These are phyloP conservation scores for Drosophila micromelanica DNA, from an alignment of 1,140 invertebrate species.

Conservation along the genomic window DNA sequence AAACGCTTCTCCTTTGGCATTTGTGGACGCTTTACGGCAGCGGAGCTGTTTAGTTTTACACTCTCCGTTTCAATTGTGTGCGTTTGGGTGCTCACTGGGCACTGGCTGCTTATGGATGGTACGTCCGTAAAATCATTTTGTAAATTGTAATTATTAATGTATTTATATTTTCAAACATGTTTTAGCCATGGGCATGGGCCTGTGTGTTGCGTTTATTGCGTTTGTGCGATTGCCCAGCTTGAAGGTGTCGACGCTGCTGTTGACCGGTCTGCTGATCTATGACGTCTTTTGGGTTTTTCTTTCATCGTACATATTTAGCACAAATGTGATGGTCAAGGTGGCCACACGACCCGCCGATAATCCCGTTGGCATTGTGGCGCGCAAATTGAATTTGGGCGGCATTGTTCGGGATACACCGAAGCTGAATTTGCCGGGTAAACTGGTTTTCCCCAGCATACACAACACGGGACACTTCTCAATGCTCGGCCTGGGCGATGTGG, in stretches of 20 bases:
- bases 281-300: slow-evolving; percentile 99
- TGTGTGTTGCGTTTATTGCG: slow-evolving; percentile 98
- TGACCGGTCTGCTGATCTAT: slow-evolving; percentile 97
- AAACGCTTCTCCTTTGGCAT: slow-evolving; percentile 96
- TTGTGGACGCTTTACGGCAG: slow-evolving; percentile 95
- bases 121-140: slow-evolving; percentile 33
- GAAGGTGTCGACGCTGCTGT: slow-evolving; percentile 97
- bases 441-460: slow-evolving; percentile 98
- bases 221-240: slow-evolving; percentile 97
- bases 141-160: not conserved
- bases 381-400: slow-evolving; percentile 95
- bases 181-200: slow-evolving; percentile 96
- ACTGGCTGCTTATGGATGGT: slow-evolving; percentile 99
- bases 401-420: slow-evolving; percentile 96
- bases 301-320: slow-evolving; percentile 98
- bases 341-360: slow-evolving; percentile 95
- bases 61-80: slow-evolving; percentile 97
- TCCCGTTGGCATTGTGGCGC: slow-evolving; percentile 96
- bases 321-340: slow-evolving; percentile 98
- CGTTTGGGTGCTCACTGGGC: slow-evolving; percentile 98
- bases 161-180: not conserved
- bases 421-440: slow-evolving; percentile 97
- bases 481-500: slow-evolving; percentile 98
- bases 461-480: slow-evolving; percentile 98
- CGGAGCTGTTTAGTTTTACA: slow-evolving; percentile 96